Evolutionary conservation across 2,888 invertebrate species (phyloP), one percentile per base, ranked within the genome.

Genomic region (Lampropteryx suffumata): DNA sequence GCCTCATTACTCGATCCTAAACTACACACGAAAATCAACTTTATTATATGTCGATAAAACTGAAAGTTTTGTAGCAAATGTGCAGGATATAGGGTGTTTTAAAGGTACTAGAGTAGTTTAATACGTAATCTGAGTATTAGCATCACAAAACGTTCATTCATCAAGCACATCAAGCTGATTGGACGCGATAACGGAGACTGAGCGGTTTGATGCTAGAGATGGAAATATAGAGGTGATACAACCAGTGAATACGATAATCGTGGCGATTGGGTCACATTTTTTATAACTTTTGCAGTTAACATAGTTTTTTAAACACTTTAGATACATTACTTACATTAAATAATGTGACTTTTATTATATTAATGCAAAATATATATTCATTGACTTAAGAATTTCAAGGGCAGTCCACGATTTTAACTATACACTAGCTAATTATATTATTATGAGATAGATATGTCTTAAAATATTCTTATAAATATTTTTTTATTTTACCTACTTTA

Each of bases 61-160:
- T 57, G 11, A 42, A 13, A 5, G 41, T 61, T 50, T 1, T 0
- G 11, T 2, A 24, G 21, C 8, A 3, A 5, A 0, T 37, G 6
- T 6, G 0, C 4, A 36, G 13, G 35, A 33, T 50, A 35, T 57
- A 51, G 12, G 53, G 28, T 42, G 43, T 55, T 51, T 11, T 32
- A 13, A 9, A n/a, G 14, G 36, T 32, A 27, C 30, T 14, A 47
- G 58, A 57, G 59, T 61, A 55, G 55, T 62, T 65, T 55, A 45
- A 55, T 61, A 60, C 45, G 56, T 62, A 62, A 61, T 65, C 61
- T 60, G 62, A 49, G 62, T 73, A 65, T 64, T 62, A 64, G 58
- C 85, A 87, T 86, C 82, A 86, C 86, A 88, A 87, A 87, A 82
- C 83, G 75, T 85, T 80, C 84, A 84, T 89, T 88, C 87, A 87